Base-by-base conservation (phyloP, 2,888 invertebrate species). In the Aproaerema taeniolella region DNA sequence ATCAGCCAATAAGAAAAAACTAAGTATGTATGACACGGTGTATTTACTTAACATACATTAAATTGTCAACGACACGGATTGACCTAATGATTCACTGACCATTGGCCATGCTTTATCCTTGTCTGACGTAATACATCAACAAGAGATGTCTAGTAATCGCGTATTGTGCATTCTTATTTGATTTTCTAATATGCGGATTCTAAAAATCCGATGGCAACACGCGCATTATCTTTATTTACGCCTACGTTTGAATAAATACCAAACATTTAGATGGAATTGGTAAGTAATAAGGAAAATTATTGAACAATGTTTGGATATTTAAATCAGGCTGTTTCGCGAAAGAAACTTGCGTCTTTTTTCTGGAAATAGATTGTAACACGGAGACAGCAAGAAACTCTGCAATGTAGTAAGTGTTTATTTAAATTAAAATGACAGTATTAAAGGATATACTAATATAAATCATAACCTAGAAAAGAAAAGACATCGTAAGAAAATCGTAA, bases 11-110 rank as follows among this genome's bases (percentile, higher is more conserved):
- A 26, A 26, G 15, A 28, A 28, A 26, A 35, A 34, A 35, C 10
- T 16, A 9, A 26, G 28, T 13, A 32, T 30, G 32, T 37, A 17
- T 15, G 33, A 10, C 57, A 61, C 58, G 59, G 58, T 45, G 51
- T 64, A 59, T 78, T 73, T 70, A 67, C 63, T 69, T 78, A 70
- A 61, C 75, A 76, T 61, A 74, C 64, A 71, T 76, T 66, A 73
- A 62, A 72, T 82, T 79, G 81, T 78, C 78, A 79, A 78, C 75
- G 76, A 72, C 73, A 68, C 59, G 59, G 62, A 69, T 79, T 79
- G 81, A 81, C 81, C 81, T 70, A 83, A 79, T 83, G 83, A 83
- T 75, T 83, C 81, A 83, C 63, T 77, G 67, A 69, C 76, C 77
- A 77, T 74, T 78, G 72, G 68, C 70, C 64, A 62, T 53, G 48